A percentile compares a stretch with the other conserved stretches of the same genome.
Conservation (phyloP, 1,140 invertebrate species). For the Theocolax elegans region DNA sequence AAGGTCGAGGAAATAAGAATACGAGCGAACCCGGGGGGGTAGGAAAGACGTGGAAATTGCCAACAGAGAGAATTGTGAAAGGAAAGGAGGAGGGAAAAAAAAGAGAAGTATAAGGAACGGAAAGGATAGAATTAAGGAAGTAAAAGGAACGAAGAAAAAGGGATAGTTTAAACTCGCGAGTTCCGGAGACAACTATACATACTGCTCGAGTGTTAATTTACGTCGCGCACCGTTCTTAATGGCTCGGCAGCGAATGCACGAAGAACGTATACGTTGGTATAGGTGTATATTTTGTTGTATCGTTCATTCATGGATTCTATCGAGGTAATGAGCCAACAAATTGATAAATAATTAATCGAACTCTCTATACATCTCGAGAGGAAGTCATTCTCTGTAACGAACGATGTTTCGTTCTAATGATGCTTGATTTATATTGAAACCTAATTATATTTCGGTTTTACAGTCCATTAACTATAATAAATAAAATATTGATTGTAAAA, state of each 20-base stretch:
- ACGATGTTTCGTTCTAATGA: too few species aligned
- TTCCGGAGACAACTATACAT: conserved; percentile 19
- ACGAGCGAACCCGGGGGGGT: not conserved
- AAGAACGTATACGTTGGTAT: not conserved
- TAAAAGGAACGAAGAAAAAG: not conserved
- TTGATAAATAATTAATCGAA: conserved; percentile 28
- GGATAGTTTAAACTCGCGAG: conserved; percentile 18
- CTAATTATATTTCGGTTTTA: too few species aligned
- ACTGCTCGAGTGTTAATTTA: conserved; percentile 35
- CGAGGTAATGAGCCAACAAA: conserved; percentile 1
- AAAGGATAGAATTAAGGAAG: conserved; percentile 27
- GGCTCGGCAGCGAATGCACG: conserved; percentile 16
- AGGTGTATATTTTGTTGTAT: not conserved
- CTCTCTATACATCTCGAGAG: not conserved
- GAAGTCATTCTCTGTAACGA: too few species aligned
- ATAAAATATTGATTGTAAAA: too few species aligned
- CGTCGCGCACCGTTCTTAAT: conserved; percentile 19
- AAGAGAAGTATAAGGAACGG: not conserved
- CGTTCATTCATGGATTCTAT: not conserved
- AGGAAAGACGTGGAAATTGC: conserved; percentile 31
- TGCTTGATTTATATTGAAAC: too few species aligned
- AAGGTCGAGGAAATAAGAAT: conserved; percentile 17
- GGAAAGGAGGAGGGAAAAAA: not conserved
- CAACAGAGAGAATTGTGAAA: conserved; percentile 27
- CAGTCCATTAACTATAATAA: too few species aligned